Percentiles rank a stretch among this genome's conserved stretches.
Evolutionary conservation across 2,888 invertebrate species (phyloP).

Genomic region (Drosophila fulvimacula): DNA sequence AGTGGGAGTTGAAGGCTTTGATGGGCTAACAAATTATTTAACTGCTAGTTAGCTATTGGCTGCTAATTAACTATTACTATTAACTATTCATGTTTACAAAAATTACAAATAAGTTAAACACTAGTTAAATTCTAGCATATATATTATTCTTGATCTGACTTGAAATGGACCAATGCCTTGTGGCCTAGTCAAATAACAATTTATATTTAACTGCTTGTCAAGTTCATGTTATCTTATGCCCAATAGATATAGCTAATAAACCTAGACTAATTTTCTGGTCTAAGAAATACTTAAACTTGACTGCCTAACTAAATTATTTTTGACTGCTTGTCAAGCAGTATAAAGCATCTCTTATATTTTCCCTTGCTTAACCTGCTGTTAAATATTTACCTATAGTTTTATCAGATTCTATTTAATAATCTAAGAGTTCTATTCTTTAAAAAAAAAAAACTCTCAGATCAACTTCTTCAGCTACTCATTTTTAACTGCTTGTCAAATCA

Average conservation of each 20-base stretch:
- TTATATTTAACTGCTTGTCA: too few relatives aligned
- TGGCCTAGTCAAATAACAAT: too few relatives aligned
- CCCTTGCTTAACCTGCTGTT: not conserved
- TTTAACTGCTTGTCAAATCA: not conserved
- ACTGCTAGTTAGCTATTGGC: too few relatives aligned
- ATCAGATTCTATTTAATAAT: not conserved
- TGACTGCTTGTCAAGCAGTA: not conserved
- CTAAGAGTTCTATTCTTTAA: too few relatives aligned
- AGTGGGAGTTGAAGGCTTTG: not conserved
- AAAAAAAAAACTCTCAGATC: not conserved
- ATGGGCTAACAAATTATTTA: slow-evolving; percentile 2
- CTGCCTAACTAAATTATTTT: not conserved
- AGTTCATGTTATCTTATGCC: too few relatives aligned
- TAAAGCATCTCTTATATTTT: not conserved
- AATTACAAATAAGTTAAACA: too few relatives aligned
- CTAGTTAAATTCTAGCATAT: not conserved
- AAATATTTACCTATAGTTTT: not conserved
- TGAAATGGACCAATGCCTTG: too few relatives aligned
- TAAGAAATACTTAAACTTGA: not conserved
- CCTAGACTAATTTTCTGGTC: too few relatives aligned
- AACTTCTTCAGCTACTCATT: not conserved
- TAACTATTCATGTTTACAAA: too few relatives aligned
- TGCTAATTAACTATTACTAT: not conserved
- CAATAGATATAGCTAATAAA: too few relatives aligned
- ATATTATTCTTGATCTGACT: too few relatives aligned